phyloP scores from a whole-genome alignment of 2,888 invertebrate species.

The Nephrocerus scutellatus region DNA sequence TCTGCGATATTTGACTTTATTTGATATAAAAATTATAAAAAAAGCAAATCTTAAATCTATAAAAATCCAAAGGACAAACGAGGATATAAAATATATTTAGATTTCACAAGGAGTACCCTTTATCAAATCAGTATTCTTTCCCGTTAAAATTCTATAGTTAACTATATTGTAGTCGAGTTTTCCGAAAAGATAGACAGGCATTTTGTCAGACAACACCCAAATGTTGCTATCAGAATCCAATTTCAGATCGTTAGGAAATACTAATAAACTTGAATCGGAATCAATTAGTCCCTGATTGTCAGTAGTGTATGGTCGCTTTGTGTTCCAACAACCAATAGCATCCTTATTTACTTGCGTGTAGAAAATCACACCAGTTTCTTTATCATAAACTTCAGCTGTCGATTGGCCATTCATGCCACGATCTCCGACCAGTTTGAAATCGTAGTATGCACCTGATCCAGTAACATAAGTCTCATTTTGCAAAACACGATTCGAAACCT shows the following conservation, averaged over 20 bases:
- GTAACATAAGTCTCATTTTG: constrained; percentile 66
- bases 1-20: constrained; percentile 1
- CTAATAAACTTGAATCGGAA: constrained; percentile 58
- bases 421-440: constrained; percentile 65
- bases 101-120: constrained; percentile 43
- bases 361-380: constrained; percentile 63
- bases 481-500: constrained; percentile 65
- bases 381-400: constrained; percentile 65
- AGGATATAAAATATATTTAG: constrained; percentile 19
- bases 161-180: constrained; percentile 59
- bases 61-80: constrained; percentile 6
- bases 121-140: constrained; percentile 41
- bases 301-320: constrained; percentile 55
- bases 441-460: constrained; percentile 59
- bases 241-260: constrained; percentile 75
- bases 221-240: constrained; percentile 57
- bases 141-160: constrained; percentile 54
- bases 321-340: constrained; percentile 77
- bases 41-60: constrained; percentile 3
- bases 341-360: constrained; percentile 72
- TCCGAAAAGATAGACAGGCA: constrained; percentile 65
- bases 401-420: constrained; percentile 67
- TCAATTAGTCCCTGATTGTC: constrained; percentile 63
- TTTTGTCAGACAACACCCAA: constrained; percentile 71
- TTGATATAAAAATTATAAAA: not conserved